These are phyloP conservation scores for Synergus japonicus DNA, from an alignment of 2,888 invertebrate species.

Conservation along the genomic window DNA sequence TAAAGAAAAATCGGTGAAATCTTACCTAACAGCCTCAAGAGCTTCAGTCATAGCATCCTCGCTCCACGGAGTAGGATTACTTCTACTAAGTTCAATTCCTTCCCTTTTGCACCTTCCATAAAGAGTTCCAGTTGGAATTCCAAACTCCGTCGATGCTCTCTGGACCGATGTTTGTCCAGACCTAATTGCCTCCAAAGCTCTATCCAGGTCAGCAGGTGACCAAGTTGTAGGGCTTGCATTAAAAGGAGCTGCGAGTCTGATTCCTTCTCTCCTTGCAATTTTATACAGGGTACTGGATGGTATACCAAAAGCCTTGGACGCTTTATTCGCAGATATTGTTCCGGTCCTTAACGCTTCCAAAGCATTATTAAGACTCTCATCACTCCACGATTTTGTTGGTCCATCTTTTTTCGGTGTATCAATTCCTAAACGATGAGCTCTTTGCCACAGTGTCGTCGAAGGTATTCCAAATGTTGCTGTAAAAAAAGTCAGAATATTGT, in stretches of 20 bases:
- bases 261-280: slow-evolving; percentile 93
- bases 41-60: slow-evolving; percentile 95
- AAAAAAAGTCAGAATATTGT: slow-evolving; percentile 37
- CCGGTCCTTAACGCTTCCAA: slow-evolving; percentile 90
- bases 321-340: slow-evolving; percentile 93
- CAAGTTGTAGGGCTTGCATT: slow-evolving; percentile 94
- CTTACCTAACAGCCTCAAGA: slow-evolving; percentile 90
- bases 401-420: slow-evolving; percentile 95
- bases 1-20: not conserved
- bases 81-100: slow-evolving; percentile 92
- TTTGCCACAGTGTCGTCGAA: slow-evolving; percentile 94
- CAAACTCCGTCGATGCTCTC: slow-evolving; percentile 90
- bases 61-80: slow-evolving; percentile 96
- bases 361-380: slow-evolving; percentile 89
- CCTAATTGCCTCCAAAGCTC: slow-evolving; percentile 89
- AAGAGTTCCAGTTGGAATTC: slow-evolving; percentile 92
- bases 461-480: slow-evolving; percentile 93
- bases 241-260: slow-evolving; percentile 92
- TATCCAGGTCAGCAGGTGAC: slow-evolving; percentile 90
- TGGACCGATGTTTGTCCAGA: slow-evolving; percentile 90
- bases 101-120: slow-evolving; percentile 94
- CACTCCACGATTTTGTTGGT: slow-evolving; percentile 92
- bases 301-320: slow-evolving; percentile 93
- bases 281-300: slow-evolving; percentile 95
- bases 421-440: slow-evolving; percentile 92